A percentile compares a stretch with the other conserved stretches of the same genome.
Conservation (phyloP, 92 coral and sea anemone species). For the Phenganax marumi region DNA sequence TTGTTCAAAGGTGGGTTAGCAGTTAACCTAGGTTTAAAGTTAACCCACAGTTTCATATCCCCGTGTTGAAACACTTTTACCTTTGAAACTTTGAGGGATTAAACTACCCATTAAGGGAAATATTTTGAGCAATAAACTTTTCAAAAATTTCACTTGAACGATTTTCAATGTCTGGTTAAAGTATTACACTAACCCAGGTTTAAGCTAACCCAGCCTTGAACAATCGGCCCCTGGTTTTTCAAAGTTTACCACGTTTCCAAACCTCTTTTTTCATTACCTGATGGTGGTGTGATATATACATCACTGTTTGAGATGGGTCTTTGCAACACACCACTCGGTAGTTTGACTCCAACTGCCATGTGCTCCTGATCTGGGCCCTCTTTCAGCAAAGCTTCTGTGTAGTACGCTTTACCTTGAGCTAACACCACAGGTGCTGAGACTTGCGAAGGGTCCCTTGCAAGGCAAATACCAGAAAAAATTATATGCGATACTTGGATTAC, state of each 20-base stretch:
- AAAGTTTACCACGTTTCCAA: background rate
- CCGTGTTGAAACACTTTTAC: no score
- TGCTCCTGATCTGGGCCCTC: slow-evolving; percentile 66
- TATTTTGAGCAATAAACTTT: no score
- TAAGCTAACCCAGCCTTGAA: no score
- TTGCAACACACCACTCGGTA: slow-evolving; percentile 55
- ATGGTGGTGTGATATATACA: slow-evolving; percentile 39
- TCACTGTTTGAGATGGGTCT: slow-evolving; percentile 61
- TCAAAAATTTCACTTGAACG: no score
- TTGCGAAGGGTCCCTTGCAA: slow-evolving; percentile 53
- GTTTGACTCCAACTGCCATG: slow-evolving; percentile 67
- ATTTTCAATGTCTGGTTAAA: no score
- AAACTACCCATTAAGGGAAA: no score
- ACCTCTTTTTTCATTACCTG: background rate
- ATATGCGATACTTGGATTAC: background rate
- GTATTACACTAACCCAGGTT: no score
- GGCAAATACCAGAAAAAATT: background rate
- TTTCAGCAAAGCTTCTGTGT: slow-evolving; percentile 72
- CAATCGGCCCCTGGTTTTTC: no score
- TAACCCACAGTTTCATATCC: no score
- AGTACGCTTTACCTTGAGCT: slow-evolving; percentile 59
- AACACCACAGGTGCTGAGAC: slow-evolving; percentile 58
- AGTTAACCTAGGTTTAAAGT: no score
- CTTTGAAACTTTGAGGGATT: no score
- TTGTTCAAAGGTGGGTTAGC: no score